Evolutionary conservation across 2,888 invertebrate species (phyloP).

Genomic region (Epinotia ramella): DNA sequence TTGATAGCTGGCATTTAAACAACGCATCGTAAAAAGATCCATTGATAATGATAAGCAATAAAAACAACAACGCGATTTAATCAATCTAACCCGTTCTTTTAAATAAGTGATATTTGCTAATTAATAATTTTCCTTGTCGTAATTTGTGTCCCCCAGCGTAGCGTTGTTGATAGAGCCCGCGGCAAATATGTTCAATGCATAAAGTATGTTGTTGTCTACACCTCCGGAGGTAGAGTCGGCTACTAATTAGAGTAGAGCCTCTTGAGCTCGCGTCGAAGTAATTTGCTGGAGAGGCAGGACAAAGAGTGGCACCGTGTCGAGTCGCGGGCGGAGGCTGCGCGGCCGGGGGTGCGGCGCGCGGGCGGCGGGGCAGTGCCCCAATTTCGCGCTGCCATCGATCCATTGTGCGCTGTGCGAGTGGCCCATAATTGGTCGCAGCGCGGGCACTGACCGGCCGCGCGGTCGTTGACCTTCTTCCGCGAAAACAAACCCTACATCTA

Average conservation of each 20-base stretch:
- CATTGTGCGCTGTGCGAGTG: conserved; percentile 85
- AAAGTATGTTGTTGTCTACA: background rate
- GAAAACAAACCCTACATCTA: conserved; percentile 83
- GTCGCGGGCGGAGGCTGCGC: conserved; percentile 55
- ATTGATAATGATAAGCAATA: conserved; percentile 26
- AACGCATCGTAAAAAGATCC: conserved; percentile 19
- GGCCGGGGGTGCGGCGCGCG: conserved; percentile 52
- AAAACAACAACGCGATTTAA: background rate
- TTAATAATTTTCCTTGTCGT: background rate
- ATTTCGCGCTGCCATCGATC: conserved; percentile 84
- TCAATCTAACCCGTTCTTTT: background rate
- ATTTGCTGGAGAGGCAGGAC: conserved; percentile 45
- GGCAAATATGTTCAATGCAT: conserved; percentile 7
- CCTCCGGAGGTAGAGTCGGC: conserved; percentile 13
- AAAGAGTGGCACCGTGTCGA: conserved; percentile 44
- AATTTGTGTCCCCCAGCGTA: background rate
- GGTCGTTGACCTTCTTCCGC: conserved; percentile 78
- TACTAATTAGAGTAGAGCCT: conserved; percentile 33
- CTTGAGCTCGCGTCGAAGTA: conserved; percentile 27
- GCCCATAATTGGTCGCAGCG: conserved; percentile 85
- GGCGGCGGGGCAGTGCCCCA: conserved; percentile 75
- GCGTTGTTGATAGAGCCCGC: conserved; percentile 1
- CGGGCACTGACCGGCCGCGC: conserved; percentile 83
- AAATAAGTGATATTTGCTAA: background rate
- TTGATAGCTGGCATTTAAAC: background rate